Evolutionary conservation across 2,113 vertebrate genomes (phyloP).

Genomic region (Albula goreensis): DNA sequence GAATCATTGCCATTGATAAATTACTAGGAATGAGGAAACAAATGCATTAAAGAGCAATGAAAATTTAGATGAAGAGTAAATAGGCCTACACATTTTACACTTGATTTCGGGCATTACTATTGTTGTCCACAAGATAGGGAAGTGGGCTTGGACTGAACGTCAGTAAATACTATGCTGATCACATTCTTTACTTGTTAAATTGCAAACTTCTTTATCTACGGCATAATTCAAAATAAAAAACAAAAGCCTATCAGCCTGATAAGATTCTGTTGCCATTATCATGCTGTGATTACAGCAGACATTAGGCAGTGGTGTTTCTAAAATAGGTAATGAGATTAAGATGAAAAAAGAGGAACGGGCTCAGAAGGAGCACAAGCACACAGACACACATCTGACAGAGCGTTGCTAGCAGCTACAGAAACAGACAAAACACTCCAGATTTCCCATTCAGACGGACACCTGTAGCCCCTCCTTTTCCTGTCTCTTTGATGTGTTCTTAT

Average conservation of each 20-base stretch:
- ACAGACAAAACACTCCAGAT: not conserved
- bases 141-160: too few relatives aligned
- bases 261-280: not conserved
- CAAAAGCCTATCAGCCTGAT: not conserved
- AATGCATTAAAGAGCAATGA: too few relatives aligned
- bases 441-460: not conserved
- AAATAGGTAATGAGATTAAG: not conserved
- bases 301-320: not conserved
- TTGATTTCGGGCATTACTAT: too few relatives aligned
- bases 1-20: too few relatives aligned
- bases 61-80: too few relatives aligned
- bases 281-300: not conserved
- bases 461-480: slow-evolving; percentile 1
- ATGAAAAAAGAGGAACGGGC: not conserved
- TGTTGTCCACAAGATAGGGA: too few relatives aligned
- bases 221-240: not conserved
- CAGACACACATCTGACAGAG: not conserved
- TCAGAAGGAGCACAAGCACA: not conserved
- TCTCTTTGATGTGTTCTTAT: slow-evolving; percentile 6
- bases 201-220: not conserved
- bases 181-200: not conserved
- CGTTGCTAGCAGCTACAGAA: not conserved
- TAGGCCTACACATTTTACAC: too few relatives aligned
- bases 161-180: too few relatives aligned
- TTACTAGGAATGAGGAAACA: too few relatives aligned